A percentile compares a stretch with the other conserved stretches of the same genome.
These are phyloP conservation scores for Heteractis magnifica DNA, from an alignment of 92 coral and sea anemone genomes.

Conservation along the genomic window DNA sequence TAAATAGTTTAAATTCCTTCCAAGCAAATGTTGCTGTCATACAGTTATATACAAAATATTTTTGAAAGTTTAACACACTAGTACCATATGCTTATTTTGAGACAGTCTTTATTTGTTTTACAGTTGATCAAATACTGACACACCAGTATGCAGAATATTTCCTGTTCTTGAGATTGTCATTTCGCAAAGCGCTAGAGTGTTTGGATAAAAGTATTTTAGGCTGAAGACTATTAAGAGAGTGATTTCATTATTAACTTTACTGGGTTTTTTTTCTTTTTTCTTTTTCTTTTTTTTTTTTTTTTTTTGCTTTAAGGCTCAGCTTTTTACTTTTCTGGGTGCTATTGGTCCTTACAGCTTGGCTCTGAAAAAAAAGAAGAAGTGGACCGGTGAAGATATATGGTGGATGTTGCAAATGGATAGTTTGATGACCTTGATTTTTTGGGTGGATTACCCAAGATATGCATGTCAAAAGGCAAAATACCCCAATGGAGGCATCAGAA, in stretches of 20 bases:
- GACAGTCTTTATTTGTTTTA: conserved; percentile 10
- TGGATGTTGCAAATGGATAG: conserved; percentile 8
- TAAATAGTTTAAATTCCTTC: too few relatives aligned
- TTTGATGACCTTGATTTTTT: conserved; percentile 2
- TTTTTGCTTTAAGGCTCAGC: conserved; percentile 1
- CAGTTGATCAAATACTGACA: conserved; percentile 12
- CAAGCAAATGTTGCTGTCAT: too few relatives aligned
- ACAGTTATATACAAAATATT: too few relatives aligned
- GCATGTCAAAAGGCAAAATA: neutral
- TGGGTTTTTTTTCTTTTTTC: too few relatives aligned
- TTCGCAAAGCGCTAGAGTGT: conserved; percentile 26
- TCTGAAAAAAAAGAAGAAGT: neutral
- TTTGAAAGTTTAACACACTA: neutral
- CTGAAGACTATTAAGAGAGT: too few relatives aligned
- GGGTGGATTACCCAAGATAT: conserved; percentile 12
- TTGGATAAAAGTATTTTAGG: neutral
- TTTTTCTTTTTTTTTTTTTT: too few relatives aligned
- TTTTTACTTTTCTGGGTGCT: conserved; percentile 20
- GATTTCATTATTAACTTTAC: too few relatives aligned
- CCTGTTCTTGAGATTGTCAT: conserved; percentile 30
- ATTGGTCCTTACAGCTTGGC: neutral
- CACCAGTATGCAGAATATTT: conserved; percentile 32
- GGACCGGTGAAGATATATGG: conserved; percentile 1
- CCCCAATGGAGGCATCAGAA: neutral
- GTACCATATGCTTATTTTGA: too few relatives aligned